A percentile compares a stretch with the other conserved stretches of the same genome.
Evolutionary conservation across 2,113 vertebrate genomes (phyloP).

Genomic region (Merops nubicus): DNA sequence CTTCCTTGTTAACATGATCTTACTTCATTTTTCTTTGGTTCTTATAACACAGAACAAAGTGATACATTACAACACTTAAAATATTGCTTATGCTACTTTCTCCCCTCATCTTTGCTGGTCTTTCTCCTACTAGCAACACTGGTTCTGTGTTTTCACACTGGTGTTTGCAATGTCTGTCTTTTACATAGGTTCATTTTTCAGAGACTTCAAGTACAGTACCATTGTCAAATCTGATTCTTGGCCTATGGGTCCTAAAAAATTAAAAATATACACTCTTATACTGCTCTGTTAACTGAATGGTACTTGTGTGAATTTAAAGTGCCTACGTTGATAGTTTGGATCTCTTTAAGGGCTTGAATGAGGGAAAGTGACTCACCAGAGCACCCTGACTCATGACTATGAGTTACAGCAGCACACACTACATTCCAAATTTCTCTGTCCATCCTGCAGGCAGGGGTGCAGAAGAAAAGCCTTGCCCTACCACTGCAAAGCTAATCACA

Average conservation of each 20-base stretch:
- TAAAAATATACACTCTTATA: not conserved
- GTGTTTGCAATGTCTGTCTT: not conserved
- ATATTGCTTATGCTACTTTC: not conserved
- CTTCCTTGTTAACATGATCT: not conserved
- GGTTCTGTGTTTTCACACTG: not conserved
- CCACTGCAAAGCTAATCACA: not conserved
- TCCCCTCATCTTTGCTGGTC: not conserved
- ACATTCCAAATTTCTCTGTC: not conserved
- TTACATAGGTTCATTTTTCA: not conserved
- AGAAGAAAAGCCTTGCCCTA: not conserved
- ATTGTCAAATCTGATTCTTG: not conserved
- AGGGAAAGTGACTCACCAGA: not conserved
- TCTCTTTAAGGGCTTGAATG: not conserved
- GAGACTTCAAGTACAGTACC: not conserved
- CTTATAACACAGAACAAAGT: not conserved
- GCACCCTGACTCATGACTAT: not conserved
- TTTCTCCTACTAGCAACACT: not conserved
- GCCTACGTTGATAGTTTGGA: not conserved
- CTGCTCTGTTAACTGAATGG: not conserved
- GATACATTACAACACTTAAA: not conserved
- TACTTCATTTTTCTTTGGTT: not conserved
- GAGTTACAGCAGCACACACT: not conserved
- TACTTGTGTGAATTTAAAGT: not conserved
- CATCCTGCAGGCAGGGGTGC: not conserved
- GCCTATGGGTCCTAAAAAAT: not conserved